Conservation (phyloP, 2,113 vertebrate genomes). For the Rhea americana region DNA sequence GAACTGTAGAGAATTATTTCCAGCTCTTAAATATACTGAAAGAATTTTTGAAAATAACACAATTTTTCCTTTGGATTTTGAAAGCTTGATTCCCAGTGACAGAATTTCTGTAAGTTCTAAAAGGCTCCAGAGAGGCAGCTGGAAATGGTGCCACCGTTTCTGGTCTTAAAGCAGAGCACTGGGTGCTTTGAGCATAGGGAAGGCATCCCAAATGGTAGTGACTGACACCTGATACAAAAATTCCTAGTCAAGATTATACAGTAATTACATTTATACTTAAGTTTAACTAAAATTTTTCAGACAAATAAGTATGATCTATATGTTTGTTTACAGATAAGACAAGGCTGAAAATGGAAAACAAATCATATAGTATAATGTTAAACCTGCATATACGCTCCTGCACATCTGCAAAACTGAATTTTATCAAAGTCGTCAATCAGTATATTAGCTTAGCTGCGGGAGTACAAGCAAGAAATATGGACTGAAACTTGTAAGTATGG, state of each 20-base stretch:
- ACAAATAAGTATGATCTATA: background rate
- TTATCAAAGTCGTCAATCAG: background rate
- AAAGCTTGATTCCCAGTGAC: background rate
- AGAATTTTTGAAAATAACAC: slow-evolving; percentile 50
- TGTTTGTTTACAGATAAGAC: background rate
- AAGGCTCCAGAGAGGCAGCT: background rate
- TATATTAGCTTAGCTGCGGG: background rate
- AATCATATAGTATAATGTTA: background rate
- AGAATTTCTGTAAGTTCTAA: background rate
- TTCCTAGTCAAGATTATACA: background rate
- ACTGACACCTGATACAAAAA: background rate
- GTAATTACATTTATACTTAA: background rate
- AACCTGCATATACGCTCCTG: background rate
- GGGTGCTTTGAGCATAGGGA: background rate
- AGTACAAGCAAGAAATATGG: background rate
- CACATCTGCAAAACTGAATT: background rate
- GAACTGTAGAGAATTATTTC: slow-evolving; percentile 58
- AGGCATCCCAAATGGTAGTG: background rate
- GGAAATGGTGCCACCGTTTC: background rate
- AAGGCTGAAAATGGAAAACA: background rate
- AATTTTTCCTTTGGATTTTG: slow-evolving; percentile 34
- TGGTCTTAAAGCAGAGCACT: background rate
- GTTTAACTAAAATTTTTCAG: background rate
- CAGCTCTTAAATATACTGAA: slow-evolving; percentile 46
- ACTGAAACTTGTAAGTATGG: background rate